These are phyloP conservation scores for Leptonema lineaticorne DNA, from an alignment of 1,140 invertebrate genomes.

Conservation along the genomic window DNA sequence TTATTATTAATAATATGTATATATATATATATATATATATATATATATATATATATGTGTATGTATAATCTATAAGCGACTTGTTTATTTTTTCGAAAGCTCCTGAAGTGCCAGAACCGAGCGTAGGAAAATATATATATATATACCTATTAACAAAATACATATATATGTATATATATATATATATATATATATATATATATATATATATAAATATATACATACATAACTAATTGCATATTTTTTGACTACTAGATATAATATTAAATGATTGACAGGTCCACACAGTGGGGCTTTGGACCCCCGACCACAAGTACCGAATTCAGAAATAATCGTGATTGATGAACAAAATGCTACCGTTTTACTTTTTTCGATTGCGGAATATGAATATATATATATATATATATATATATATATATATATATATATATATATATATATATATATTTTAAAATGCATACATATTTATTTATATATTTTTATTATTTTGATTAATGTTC, in stretches of 20 bases:
- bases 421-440: too few relatives aligned
- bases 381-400: too few relatives aligned
- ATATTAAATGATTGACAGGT: slow-evolving; percentile 20
- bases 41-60: not conserved
- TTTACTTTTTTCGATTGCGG: slow-evolving; percentile 8
- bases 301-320: slow-evolving; percentile 13
- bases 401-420: too few relatives aligned
- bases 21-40: too few relatives aligned
- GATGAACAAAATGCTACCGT: slow-evolving; percentile 31
- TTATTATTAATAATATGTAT: too few relatives aligned
- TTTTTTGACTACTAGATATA: slow-evolving; percentile 16
- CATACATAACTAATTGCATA: slow-evolving; percentile 18
- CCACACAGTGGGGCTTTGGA: not conserved
- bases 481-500: slow-evolving; percentile 19
- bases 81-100: slow-evolving; percentile 23
- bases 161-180: too few relatives aligned
- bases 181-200: too few relatives aligned
- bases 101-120: slow-evolving; percentile 18
- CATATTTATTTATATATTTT: not conserved
- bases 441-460: too few relatives aligned
- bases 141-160: too few relatives aligned
- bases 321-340: slow-evolving; percentile 31
- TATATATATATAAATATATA: too few relatives aligned
- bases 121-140: too few relatives aligned
- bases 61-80: not conserved